phyloP scores from a whole-genome alignment of 2,797 vertebrate species.

The Chelon auratus region DNA sequence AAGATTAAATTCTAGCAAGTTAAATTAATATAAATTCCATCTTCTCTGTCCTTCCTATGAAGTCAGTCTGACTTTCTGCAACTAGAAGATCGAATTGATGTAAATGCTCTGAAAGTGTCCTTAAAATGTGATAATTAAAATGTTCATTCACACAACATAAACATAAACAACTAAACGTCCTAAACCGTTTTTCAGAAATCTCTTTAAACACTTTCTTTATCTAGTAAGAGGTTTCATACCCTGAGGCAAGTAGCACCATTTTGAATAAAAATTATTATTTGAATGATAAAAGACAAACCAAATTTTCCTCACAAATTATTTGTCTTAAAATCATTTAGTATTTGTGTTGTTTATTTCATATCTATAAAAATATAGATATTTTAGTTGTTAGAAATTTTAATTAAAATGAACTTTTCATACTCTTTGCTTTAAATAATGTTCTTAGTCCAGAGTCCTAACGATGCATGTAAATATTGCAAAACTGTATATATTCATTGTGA shows the following conservation, averaged over 20 bases:
- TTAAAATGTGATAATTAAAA: neutral
- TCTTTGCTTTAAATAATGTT: neutral
- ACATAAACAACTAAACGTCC: conserved; percentile 14
- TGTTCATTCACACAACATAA: conserved; percentile 6
- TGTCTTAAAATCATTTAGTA: conserved; percentile 40
- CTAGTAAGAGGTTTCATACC: conserved; percentile 35
- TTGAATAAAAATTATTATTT: conserved; percentile 42
- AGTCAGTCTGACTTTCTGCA: neutral
- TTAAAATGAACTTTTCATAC: no score
- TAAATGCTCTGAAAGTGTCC: neutral
- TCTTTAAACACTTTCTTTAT: neutral
- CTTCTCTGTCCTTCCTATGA: neutral
- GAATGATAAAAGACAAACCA: neutral
- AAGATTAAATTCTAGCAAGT: neutral
- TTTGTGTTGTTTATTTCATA: neutral
- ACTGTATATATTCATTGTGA: conserved; percentile 15
- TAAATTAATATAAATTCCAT: neutral
- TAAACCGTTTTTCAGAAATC: neutral
- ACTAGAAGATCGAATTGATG: neutral
- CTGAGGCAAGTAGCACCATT: conserved; percentile 68
- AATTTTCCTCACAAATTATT: conserved; percentile 1
- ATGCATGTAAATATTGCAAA: neutral
- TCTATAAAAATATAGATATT: conserved; percentile 17
- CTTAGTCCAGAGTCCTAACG: neutral
- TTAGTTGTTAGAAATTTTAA: neutral